Base-by-base conservation (phyloP, 2,113 vertebrate genomes). In the Cephalopterus ornatus region DNA sequence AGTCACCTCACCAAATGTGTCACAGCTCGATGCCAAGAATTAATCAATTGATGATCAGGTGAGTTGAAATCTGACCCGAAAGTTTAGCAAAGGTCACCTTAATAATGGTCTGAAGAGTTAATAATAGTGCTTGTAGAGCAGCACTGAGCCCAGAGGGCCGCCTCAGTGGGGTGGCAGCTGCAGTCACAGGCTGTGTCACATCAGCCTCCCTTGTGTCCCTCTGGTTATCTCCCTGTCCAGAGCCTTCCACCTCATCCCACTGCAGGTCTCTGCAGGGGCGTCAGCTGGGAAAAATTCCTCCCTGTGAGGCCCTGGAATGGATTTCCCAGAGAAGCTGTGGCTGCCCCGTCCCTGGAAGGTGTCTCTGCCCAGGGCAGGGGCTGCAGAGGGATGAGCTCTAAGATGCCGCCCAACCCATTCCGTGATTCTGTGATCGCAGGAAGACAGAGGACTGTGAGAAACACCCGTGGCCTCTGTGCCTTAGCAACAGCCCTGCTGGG, bases 1-100 rank as follows among this genome's bases (percentile, higher is more conserved):
- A 37, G 41, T 41, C 10, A 24, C 14, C 74, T 23, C 5, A 6
- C 21, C 32, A 2, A 33, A 18, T 2, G 20, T 14, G 74, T 30
- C n/a, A 0, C 32, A 5, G 37, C 20, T 67, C 1, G 0, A 0
- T 32, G 9, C 4, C 32, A 4, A 0, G n/a, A 33, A 4, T 8
- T 8, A 14, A 16, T 6, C 3, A 4, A 4, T 9, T 14, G 33
- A 7, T 30, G 52, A 17, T 18, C 10, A 42, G 56, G 42, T 14
- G 90, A 86, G 59, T 62, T 33, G 19, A 12, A 44, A 52, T 5
- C 35, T 52, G 9, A 28, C 12, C 46, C 8, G 32, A 16, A 41
- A 32, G 26, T 24, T 75, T 26, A 76, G 62, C 23, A 4, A 2
- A 8, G 33, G 4, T 39, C 39, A 13, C 42, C 3, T 30, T 18